Evolutionary conservation across 2,113 vertebrate genomes (phyloP), one percentile per base, ranked within the genome.

Genomic region (Carassius auratus): DNA sequence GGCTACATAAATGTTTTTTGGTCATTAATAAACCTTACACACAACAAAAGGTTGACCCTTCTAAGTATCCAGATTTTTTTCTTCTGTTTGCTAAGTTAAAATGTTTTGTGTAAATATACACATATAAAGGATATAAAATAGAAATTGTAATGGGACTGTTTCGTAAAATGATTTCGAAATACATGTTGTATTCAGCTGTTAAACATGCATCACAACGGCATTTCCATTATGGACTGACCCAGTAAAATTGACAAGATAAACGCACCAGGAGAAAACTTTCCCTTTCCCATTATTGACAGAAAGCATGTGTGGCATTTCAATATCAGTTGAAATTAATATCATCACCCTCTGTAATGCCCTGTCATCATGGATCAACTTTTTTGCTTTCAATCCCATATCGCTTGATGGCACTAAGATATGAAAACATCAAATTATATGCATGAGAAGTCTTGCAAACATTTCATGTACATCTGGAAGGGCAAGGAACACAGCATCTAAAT

Each of bases 1-100:
- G 92, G 93, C 93, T 94, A 94, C 93, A 94, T 93, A 92, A 92
- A 95, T 92, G 91, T 93, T 74, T 95, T 26, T 95, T 95, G 94
- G 94, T 94, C 93, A 93, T 93, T 92, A 92, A 91, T 92, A 87
- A 91, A 92, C 90, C 91, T 90, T 89, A 88, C 89, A 92, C 69
- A 64, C 52, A 88, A 38, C 33, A 3, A 87, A 91, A 87, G 84
- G 89, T 88, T 87, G 91, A 90, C 88, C 89, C 87, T 84, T 91
- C 85, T 86, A 83, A 83, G 30, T 91, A 90, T 91, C 90, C 88
- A 85, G 87, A 89, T 80, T 86, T 85, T 79, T 68, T 76, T 57
- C 26, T 26, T 26, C 74, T 90, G 2, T 48, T 48, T 48, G 45
- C 9, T 12, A 48, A 48, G 45, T 48, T 89, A 86, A 55, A 85